Base-by-base conservation (phyloP, 2,888 invertebrate genomes). In the Stomorhina lunata region DNA sequence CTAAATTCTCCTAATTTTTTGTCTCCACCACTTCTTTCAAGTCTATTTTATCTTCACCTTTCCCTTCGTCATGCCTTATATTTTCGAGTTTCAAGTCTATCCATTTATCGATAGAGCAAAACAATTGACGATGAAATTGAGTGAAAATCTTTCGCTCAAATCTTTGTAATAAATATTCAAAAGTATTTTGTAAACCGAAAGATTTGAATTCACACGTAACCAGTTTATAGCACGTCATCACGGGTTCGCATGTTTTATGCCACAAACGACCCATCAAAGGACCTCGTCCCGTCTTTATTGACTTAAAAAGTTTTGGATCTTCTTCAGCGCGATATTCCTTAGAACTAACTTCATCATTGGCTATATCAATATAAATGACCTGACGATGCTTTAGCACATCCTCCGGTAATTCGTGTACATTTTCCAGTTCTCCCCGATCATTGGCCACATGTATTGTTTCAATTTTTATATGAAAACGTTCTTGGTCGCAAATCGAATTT, bases 61-160 rank as follows among this genome's bases (percentile, higher is more conserved):
- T 95, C 71, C 98, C 98, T 92, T 99, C 99, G 88, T 99, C 94
- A 85, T 95, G 95, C 89, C 99, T 95, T 90, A 99, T 99, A 92
- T 99, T 99, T 37, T 95, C 96, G 97, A 99, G 98, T 84, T 98
- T 98, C 92, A 99, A 93, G 84, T 98, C 99, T 92, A 96, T 93
- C 99, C 99, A 99, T 90, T 96, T 95, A 93, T 99, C 99, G 92
- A 97, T 97, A 95, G 98, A 98, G 93, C 99, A 99, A 92, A 99
- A 99, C 84, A 99, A 97, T 95, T 99, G 98, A 89, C 99, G 96
- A 93, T 99, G 99, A 93, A 99, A 99, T 92, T 97, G 98, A 86
- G 97, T 97, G 92, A 99, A 99, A 85, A 99, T 93, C 90, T 98
- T 95, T 91, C 96, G 94, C 91, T 99, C 98, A 85, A 96, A 95